A percentile compares a stretch with the other conserved stretches of the same genome.
Evolutionary conservation across 2,888 invertebrate species (phyloP).

Genomic region (Macrosoma leucophasiata): DNA sequence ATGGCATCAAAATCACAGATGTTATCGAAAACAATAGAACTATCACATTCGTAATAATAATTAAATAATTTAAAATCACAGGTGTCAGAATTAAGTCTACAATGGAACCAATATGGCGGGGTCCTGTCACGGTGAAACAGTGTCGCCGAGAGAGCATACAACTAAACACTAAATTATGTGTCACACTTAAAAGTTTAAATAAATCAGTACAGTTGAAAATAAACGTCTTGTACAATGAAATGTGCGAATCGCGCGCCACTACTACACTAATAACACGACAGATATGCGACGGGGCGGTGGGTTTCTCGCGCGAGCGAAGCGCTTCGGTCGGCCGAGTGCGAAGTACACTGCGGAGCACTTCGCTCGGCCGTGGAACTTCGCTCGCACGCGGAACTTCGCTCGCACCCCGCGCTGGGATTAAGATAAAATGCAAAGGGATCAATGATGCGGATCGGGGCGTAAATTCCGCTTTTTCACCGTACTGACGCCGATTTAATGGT

Average conservation of each 20-base stretch:
- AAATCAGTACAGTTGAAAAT: constrained; percentile 58
- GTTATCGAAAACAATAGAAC: constrained; percentile 50
- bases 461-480: constrained; percentile 58
- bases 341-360: constrained; percentile 7
- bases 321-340: constrained; percentile 5
- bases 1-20: constrained; percentile 70
- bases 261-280: constrained; percentile 33
- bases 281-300: constrained; percentile 17
- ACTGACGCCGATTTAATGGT: constrained; percentile 71
- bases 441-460: constrained; percentile 30
- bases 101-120: constrained; percentile 37
- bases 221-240: constrained; percentile 33
- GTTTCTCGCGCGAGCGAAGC: constrained; percentile 16
- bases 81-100: constrained; percentile 56
- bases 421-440: constrained; percentile 29
- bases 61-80: constrained; percentile 66
- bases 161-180: constrained; percentile 17
- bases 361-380: constrained; percentile 7
- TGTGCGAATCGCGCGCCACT: constrained; percentile 44
- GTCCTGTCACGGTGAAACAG: constrained; percentile 25
- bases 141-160: constrained; percentile 13
- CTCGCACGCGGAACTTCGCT: constrained; percentile 19
- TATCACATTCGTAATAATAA: constrained; percentile 53
- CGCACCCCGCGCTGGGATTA: constrained; percentile 12
- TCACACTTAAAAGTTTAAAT: constrained; percentile 29